Percentiles rank a stretch among this genome's conserved stretches.
phyloP scores from a whole-genome alignment of 2,888 invertebrate genomes.

The Ethmia dodecea region DNA sequence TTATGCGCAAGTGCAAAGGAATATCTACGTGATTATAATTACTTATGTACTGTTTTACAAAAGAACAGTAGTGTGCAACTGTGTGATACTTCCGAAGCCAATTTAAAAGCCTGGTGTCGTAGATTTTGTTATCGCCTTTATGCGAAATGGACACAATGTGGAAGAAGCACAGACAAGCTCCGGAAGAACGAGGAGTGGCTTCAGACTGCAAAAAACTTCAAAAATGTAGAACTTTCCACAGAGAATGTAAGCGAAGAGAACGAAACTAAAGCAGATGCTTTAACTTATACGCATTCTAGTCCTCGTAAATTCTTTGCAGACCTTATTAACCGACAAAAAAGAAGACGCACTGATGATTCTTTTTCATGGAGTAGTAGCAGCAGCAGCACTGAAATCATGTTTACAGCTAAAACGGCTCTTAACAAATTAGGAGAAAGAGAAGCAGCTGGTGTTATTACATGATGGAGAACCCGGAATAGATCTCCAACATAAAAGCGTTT shows the following conservation, averaged over 20 bases:
- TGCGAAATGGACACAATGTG: conserved; percentile 1
- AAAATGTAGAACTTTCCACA: not conserved
- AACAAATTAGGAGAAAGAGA: not conserved
- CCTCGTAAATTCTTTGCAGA: conserved; percentile 1
- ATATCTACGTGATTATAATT: conserved; percentile 1
- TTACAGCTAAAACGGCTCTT: not conserved
- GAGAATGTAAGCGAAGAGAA: not conserved
- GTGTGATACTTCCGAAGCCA: not conserved
- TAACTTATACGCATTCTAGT: not conserved
- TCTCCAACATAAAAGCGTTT: not conserved
- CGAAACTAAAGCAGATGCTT: not conserved
- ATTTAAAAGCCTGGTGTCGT: conserved; percentile 1
- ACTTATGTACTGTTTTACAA: not conserved
- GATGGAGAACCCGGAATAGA: not conserved
- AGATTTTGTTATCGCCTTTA: conserved; percentile 1
- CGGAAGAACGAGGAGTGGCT: not conserved
- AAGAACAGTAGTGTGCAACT: not conserved
- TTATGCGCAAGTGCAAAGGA: not conserved
- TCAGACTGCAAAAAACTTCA: not conserved
- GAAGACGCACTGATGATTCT: conserved; percentile 1
- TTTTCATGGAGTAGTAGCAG: not conserved
- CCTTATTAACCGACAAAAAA: conserved; percentile 1
- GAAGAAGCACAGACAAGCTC: conserved; percentile 1
- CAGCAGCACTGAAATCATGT: not conserved
- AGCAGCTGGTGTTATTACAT: too few relatives aligned